Conservation (phyloP, 2,113 vertebrate genomes). For the Sander lucioperca region DNA sequence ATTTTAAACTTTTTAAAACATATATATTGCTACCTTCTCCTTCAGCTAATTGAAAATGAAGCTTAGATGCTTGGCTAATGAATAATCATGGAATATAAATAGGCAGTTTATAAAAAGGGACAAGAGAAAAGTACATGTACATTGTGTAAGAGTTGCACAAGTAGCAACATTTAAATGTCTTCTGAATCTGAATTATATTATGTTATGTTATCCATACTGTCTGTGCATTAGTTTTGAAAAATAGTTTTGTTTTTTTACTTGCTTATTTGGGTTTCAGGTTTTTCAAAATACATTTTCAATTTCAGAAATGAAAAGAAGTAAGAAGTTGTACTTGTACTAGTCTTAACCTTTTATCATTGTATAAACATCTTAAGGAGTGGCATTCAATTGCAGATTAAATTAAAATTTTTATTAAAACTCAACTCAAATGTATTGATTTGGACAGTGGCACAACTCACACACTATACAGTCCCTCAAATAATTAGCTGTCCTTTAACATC, state of each 20-base stretch:
- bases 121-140: background rate
- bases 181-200: background rate
- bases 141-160: background rate
- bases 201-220: background rate
- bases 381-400: no score
- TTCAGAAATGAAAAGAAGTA: no score
- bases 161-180: background rate
- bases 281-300: no score
- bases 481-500: conserved; percentile 32
- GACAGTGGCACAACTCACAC: background rate
- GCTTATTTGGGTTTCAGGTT: background rate
- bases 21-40: background rate
- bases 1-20: background rate
- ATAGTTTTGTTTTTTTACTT: background rate
- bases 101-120: background rate
- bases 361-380: no score
- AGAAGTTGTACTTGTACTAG: background rate
- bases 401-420: fast-evolving
- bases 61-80: background rate
- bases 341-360: background rate
- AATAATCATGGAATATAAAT: background rate
- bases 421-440: background rate
- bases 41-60: background rate
- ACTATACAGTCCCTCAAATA: background rate
- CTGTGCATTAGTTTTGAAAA: no score